Evolutionary conservation across 2,113 vertebrate species (phyloP).

Genomic region (Opisthocomus hoazin): DNA sequence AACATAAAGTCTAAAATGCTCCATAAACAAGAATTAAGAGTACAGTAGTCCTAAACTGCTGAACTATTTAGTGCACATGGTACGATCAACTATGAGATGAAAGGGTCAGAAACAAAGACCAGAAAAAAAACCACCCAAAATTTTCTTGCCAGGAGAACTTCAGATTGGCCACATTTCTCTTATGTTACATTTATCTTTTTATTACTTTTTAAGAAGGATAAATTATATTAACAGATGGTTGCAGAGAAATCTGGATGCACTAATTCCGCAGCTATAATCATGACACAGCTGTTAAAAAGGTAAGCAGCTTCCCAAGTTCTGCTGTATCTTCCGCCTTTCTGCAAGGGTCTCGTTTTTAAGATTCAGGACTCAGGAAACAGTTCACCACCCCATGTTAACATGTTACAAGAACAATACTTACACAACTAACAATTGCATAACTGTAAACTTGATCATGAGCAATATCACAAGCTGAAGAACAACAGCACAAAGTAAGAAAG

Average conservation of each 20-base stretch:
- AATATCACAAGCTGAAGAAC: neutral
- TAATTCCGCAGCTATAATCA: neutral
- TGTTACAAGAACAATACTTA: neutral
- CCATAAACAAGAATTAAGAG: neutral
- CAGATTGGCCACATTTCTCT: neutral
- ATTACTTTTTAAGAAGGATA: neutral
- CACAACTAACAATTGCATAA: neutral
- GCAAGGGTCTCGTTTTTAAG: neutral
- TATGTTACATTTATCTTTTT: neutral
- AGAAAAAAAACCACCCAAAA: neutral
- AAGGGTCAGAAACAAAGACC: neutral
- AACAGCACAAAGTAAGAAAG: neutral
- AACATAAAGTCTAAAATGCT: neutral
- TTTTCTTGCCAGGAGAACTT: neutral
- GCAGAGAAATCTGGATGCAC: neutral
- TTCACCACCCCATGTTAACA: neutral
- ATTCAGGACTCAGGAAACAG: neutral
- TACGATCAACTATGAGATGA: neutral
- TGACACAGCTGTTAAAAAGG: neutral
- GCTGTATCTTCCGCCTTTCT: neutral
- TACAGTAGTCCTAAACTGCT: neutral
- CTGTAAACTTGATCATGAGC: neutral
- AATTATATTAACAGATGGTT: neutral
- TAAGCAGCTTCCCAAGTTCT: neutral
- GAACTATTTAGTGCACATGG: neutral